These are phyloP conservation scores for Nipponacmea schrenckii DNA, from an alignment of 2,888 invertebrate species.

Conservation along the genomic window DNA sequence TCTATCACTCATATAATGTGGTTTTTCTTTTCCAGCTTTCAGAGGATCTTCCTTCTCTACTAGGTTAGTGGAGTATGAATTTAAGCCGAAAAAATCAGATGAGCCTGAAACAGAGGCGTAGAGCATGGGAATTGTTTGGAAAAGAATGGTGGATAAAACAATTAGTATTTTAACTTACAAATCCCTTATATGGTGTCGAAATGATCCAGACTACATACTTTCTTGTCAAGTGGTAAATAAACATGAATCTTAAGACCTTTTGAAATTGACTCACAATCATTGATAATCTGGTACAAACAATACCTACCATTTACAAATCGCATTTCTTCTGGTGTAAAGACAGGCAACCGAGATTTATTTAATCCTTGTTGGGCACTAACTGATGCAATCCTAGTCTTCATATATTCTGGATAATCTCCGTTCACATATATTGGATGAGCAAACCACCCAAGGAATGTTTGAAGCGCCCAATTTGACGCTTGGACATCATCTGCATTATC, in stretches of 20 bases:
- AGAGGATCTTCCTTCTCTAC: slow-evolving; percentile 22
- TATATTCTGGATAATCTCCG: slow-evolving; percentile 71
- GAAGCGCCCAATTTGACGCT: slow-evolving; percentile 48
- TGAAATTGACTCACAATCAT: too few relatives aligned
- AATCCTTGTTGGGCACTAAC: slow-evolving; percentile 49
- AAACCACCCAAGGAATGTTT: slow-evolving; percentile 61
- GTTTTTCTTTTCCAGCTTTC: slow-evolving; percentile 23
- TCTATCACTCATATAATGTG: slow-evolving; percentile 46
- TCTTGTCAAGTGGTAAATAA: too few relatives aligned
- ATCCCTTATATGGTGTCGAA: too few relatives aligned
- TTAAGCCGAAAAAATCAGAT: slow-evolving; percentile 80
- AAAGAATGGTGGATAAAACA: too few relatives aligned
- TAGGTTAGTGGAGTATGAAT: slow-evolving; percentile 74
- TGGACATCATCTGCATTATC: slow-evolving; percentile 45
- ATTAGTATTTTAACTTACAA: too few relatives aligned
- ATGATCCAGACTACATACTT: too few relatives aligned
- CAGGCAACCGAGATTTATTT: slow-evolving; percentile 52
- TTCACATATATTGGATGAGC: slow-evolving; percentile 60
- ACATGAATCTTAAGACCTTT: too few relatives aligned
- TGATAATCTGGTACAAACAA: too few relatives aligned
- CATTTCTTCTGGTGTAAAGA: slow-evolving; percentile 59
- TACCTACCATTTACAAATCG: slow-evolving; percentile 52
- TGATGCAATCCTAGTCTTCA: slow-evolving; percentile 46
- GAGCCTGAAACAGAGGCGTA: slow-evolving; percentile 72
- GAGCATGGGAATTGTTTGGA: too few relatives aligned